Conservation (phyloP, 2,888 invertebrate species). For the Trilocha varians region DNA sequence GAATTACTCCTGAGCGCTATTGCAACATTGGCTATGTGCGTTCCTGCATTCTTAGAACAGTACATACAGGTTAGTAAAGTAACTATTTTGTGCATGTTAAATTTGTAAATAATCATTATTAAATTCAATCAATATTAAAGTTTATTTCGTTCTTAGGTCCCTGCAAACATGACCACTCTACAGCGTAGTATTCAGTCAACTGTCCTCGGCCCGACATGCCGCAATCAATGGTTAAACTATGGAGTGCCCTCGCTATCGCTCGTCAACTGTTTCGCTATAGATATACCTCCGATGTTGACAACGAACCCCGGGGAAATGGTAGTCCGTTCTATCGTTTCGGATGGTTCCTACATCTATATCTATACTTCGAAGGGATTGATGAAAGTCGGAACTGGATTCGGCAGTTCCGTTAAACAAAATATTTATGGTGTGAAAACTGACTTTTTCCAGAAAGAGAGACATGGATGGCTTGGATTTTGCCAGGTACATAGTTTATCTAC, state of each 20-base stretch:
- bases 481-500: slow-evolving; percentile 67
- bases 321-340: slow-evolving; percentile 82
- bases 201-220: slow-evolving; percentile 85
- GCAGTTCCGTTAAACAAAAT: slow-evolving; percentile 93
- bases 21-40: slow-evolving; percentile 90
- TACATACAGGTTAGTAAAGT: slow-evolving; percentile 79
- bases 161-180: slow-evolving; percentile 85
- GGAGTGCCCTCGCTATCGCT: slow-evolving; percentile 87
- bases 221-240: slow-evolving; percentile 91
- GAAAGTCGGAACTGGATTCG: slow-evolving; percentile 96
- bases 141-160: slow-evolving; percentile 73
- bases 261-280: slow-evolving; percentile 78
- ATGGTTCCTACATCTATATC: slow-evolving; percentile 92
- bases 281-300: slow-evolving; percentile 41
- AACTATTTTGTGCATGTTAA: neutral
- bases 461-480: slow-evolving; percentile 90
- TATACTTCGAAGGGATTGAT: slow-evolving; percentile 87
- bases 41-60: slow-evolving; percentile 82
- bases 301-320: slow-evolving; percentile 47
- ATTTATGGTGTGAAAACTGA: slow-evolving; percentile 85
- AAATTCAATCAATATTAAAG: neutral
- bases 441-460: slow-evolving; percentile 85
- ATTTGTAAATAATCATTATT: neutral
- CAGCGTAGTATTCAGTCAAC: slow-evolving; percentile 93
- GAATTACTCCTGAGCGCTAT: slow-evolving; percentile 91